Evolutionary conservation across 2,113 vertebrate species (phyloP), one percentile per base, ranked within the genome.

Genomic region (Scytalopus superciliaris): DNA sequence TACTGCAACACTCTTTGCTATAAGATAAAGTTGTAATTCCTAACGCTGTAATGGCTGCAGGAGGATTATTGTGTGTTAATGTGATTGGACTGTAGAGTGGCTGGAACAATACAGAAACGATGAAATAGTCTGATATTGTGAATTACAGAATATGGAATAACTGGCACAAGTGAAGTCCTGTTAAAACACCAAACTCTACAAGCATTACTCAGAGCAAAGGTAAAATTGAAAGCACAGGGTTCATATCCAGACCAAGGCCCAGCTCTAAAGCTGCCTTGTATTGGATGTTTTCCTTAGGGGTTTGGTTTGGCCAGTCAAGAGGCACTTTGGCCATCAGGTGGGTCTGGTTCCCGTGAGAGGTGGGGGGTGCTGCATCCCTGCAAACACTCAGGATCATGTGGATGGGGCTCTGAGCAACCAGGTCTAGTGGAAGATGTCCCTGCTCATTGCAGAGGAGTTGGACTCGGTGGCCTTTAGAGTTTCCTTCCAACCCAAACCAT

Each of bases 1-100:
- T 64, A 39, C 79, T 6, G 31, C 23, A 55, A 19, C 17, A 5
- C 30, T 91, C 53, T 40, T 84, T 86, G 74, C 63, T 59, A 6
- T 23, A 77, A 84, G 74, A 93, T 50, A 89, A 89, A 84, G 84
- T 72, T 81, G n/a, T 73, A 89, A 69, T 91, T 96, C 90, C 81
- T 94, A 52, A 67, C 76, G 79, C 57, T 88, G 55, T 42, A 78
- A 68, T n/a, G 53, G 92, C 91, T 94, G 87, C 49, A 6, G 28
- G 42, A 89, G 72, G 92, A 94, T 96, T 95, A 92, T 28, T 73
- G 49, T 62, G 31, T 88, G 68, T 68, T 95, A 76, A 87, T 90
- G 89, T 93, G 84, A 91, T 86, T 93, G 84, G 80, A 67, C 70
- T 63, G 19, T 63, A 49, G 9, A 31, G 62, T 52, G 59, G 42